Base-by-base conservation (phyloP, 2,888 invertebrate genomes). In the Drosophila putrida region DNA sequence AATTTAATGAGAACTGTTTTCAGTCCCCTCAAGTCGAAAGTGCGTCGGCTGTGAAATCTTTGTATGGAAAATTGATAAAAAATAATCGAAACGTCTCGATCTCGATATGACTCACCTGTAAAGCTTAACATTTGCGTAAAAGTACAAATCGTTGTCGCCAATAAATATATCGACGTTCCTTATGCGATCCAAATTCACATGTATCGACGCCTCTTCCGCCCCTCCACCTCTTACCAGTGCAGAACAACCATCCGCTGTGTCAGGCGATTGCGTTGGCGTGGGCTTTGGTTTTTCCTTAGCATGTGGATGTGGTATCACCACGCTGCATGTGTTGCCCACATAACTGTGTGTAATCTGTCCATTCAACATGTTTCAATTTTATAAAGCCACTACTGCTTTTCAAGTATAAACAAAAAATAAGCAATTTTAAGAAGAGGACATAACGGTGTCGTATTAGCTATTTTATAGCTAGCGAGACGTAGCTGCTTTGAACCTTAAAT, bases 111-210 rank as follows among this genome's bases (percentile, higher is more conserved):
- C 86, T 80, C 67, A 91, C 91, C 84, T 83, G 60, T 76, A 81
- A 13, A 85, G 67, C 33, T 86, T 82, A 38, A 87, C 78, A 82
- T 92, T 91, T 51, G 90, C 88, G 57, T 88, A 90, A 35, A 92
- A 88, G 31, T 91, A 67, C 11, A 92, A 89, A 78, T 89, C 76
- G 64, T 89, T 75, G 51, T 91, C 90, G 36, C 90, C 90, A 55
- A 92, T 86, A 62, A 85, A 92, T 67, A 92, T 72, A 85, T 92
- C 92, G 71, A 90, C 91, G 74, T 90, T 91, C 57, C 84, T 71
- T 54, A 90, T 78, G 67, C 82, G 88, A 72, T 90, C 81, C 58
- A 82, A 80, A 65, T 85, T 77, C 46, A 86, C 83, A 77, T 75
- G 78, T 66, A 80, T 58, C 41, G 39, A 15, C 51, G 25, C 33